Evolutionary conservation across 2,797 vertebrate species (phyloP), one percentile per base, ranked within the genome.

Genomic region (Botia kubotai): DNA sequence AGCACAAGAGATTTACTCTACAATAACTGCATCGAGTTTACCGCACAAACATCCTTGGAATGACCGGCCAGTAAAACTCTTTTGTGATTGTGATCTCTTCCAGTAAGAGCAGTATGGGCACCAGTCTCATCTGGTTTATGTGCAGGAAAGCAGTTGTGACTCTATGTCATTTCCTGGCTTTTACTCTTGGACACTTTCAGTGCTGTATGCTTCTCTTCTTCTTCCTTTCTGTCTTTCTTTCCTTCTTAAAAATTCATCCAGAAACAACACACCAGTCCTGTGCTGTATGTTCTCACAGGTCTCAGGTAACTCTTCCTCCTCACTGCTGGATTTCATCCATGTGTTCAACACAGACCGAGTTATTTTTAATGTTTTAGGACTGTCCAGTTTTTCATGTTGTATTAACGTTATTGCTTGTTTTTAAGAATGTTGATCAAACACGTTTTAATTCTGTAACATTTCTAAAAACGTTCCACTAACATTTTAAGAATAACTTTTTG

Each of bases 221-320:
- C 60, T 13, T n/a, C n/a, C n/a, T n/a, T n/a, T n/a, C n/a, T n/a
- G n/a, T n/a, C 23, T 26, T 26, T 26, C 23, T n/a, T 19, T 7
- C 36, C 1, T 11, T 39, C 11, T 48, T 26, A 62, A 26, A 46
- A 65, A 65, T 52, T 16, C 12, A 5, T 17, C 12, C 13, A 2
- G n/a, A 65, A 76, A 55, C 16, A 63, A 63, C 14, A 43, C 33
- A 68, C 14, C 14, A 76, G 29, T 4, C 29, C 11, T 65, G 26
- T 29, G 21, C 11, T 58, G 21, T 4, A 13, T 3, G 19, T 43
- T 68, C 21, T 57, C 33, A 58, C 21, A 50, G 6, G 17, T 65
- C 17, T 75, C 48, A 33, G 11, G 26, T 46, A 46, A 77, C 65
- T 68, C 36, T 57, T 58, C 75, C 75, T 19, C 33, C 39, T 68